phyloP scores from a whole-genome alignment of 1,140 invertebrate genomes.

The Brachionus koreanus region DNA sequence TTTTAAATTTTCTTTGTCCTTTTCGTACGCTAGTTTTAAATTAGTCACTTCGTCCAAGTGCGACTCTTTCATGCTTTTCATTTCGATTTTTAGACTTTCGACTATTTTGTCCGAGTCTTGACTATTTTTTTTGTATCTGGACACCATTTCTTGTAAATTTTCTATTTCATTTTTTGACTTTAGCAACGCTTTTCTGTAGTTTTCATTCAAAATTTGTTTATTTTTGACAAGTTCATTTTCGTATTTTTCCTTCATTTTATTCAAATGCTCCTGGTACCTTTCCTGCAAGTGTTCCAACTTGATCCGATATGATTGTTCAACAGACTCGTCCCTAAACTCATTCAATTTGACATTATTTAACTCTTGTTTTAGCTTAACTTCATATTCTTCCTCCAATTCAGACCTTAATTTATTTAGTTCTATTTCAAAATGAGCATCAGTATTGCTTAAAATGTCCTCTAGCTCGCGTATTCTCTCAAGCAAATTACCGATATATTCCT shows the following conservation, averaged over 20 bases:
- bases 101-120: slow-evolving; percentile 35
- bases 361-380: not conserved
- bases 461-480: not conserved
- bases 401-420: slow-evolving; percentile 26
- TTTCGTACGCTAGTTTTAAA: slow-evolving; percentile 27
- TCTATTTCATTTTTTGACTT: slow-evolving; percentile 9
- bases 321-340: not conserved
- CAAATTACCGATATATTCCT: not conserved
- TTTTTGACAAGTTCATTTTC: not conserved
- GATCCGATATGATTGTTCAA: not conserved
- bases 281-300: slow-evolving; percentile 23
- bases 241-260: slow-evolving; percentile 31
- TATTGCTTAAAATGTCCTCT: slow-evolving; percentile 21
- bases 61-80: slow-evolving; percentile 36
- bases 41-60: slow-evolving; percentile 36
- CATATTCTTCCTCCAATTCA: slow-evolving; percentile 36
- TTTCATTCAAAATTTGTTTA: slow-evolving; percentile 37
- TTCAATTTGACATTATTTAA: not conserved
- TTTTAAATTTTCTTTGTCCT: slow-evolving; percentile 32
- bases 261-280: slow-evolving; percentile 6
- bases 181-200: not conserved
- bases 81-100: slow-evolving; percentile 31
- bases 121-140: slow-evolving; percentile 7
- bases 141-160: not conserved
- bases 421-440: slow-evolving; percentile 41